Percentiles rank a stretch among this genome's conserved stretches.
phyloP scores from a whole-genome alignment of 1,140 invertebrate species.

The Ceratosolen solmsi region DNA sequence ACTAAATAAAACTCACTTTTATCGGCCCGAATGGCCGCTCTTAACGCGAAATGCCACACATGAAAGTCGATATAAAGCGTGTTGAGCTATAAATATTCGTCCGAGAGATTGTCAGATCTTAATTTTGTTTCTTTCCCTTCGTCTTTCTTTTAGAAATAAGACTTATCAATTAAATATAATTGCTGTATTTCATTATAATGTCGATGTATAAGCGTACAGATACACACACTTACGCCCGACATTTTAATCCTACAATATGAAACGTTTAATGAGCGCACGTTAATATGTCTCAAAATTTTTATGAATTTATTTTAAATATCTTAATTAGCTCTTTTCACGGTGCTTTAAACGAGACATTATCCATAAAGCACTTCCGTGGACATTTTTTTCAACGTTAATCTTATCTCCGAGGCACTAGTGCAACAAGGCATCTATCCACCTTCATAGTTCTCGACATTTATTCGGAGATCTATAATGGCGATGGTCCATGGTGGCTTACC shows the following conservation, averaged over 20 bases:
- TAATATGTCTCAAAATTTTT: neutral
- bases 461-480: neutral
- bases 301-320: neutral
- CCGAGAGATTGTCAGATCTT: neutral
- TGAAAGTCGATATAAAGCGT: constrained; percentile 48
- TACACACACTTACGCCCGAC: neutral
- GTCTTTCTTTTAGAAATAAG: too few species aligned
- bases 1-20: constrained; percentile 51
- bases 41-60: constrained; percentile 50
- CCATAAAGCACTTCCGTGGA: neutral
- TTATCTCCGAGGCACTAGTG: neutral
- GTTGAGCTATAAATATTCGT: constrained; percentile 42
- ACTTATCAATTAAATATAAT: constrained; percentile 37
- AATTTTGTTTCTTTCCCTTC: neutral
- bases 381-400: neutral
- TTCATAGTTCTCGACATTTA: neutral
- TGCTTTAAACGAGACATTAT: neutral
- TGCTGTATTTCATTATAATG: neutral
- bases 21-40: constrained; percentile 40
- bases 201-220: neutral
- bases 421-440: neutral
- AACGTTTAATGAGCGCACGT: too few species aligned
- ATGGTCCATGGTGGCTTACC: neutral
- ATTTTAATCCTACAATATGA: too few species aligned
- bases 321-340: constrained; percentile 1